Percentiles rank a stretch among this genome's conserved stretches.
phyloP scores from a whole-genome alignment of 2,797 vertebrate genomes.

The Hoplostethus mediterraneus region DNA sequence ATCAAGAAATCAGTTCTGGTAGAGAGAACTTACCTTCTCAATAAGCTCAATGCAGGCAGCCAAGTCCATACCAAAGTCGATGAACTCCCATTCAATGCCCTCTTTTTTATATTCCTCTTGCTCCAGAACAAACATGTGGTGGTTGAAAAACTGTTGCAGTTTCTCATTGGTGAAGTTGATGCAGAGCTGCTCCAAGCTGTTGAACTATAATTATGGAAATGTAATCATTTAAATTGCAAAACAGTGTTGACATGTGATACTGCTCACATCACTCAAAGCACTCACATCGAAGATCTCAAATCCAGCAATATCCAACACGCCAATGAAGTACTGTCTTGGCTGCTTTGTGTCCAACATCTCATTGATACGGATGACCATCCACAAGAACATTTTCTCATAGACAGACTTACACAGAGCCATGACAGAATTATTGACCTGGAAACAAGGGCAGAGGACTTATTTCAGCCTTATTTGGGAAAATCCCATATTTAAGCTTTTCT shows the following conservation, averaged over 20 bases:
- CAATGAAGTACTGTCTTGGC: constrained; percentile 85
- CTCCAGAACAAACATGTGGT: constrained; percentile 86
- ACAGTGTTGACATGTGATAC: too few relatives aligned
- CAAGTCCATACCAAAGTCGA: constrained; percentile 78
- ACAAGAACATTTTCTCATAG: constrained; percentile 87
- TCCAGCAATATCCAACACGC: constrained; percentile 86
- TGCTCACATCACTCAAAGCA: too few relatives aligned
- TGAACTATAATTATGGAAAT: constrained; percentile 43
- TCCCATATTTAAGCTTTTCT: too few relatives aligned
- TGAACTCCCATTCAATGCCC: constrained; percentile 81
- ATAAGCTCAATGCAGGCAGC: constrained; percentile 84
- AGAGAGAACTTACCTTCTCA: constrained; percentile 80
- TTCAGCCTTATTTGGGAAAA: too few relatives aligned
- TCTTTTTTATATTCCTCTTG: constrained; percentile 88
- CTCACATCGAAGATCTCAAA: constrained; percentile 89
- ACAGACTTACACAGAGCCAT: constrained; percentile 84
- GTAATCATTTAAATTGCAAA: too few relatives aligned
- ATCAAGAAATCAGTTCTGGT: too few relatives aligned
- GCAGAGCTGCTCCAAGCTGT: constrained; percentile 84
- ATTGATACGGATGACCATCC: constrained; percentile 87
- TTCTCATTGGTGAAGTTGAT: constrained; percentile 88
- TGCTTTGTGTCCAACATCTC: constrained; percentile 86
- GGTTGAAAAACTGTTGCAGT: constrained; percentile 87
- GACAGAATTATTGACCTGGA: constrained; percentile 84
- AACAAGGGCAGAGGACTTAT: not conserved